Evolutionary conservation across 2,797 vertebrate genomes (phyloP).

Genomic region (Florisuga fusca): DNA sequence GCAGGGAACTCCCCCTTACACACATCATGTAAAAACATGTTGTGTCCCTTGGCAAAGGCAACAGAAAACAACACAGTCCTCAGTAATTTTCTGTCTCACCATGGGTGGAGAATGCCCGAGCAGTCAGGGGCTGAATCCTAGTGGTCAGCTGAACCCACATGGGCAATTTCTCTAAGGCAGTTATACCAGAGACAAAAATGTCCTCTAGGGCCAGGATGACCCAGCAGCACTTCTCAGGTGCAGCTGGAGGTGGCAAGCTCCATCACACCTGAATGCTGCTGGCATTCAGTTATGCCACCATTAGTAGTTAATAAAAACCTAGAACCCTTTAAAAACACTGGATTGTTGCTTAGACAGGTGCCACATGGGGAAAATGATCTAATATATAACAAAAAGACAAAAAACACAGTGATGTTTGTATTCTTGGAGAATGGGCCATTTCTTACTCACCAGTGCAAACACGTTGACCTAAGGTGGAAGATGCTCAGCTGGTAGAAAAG

Average conservation of each 20-base stretch:
- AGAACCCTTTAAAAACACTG: background rate
- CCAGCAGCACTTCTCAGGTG: background rate
- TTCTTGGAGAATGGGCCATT: background rate
- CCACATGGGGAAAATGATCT: background rate
- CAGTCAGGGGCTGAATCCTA: background rate
- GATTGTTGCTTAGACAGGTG: background rate
- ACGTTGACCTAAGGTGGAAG: background rate
- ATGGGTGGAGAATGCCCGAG: background rate
- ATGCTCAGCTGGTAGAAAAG: background rate
- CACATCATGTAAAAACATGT: background rate
- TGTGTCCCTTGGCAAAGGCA: background rate
- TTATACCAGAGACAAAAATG: background rate
- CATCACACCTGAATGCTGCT: background rate
- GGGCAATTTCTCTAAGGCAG: background rate
- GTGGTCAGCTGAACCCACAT: background rate
- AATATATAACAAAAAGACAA: background rate
- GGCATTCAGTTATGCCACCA: background rate
- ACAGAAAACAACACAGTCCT: background rate
- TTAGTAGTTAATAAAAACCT: background rate
- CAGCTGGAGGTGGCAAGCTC: background rate
- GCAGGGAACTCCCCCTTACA: background rate
- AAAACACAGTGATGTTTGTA: rapidly evolving
- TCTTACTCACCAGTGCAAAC: background rate
- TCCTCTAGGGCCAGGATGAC: background rate
- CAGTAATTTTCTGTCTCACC: background rate